phyloP scores from a whole-genome alignment of 2,113 vertebrate species.

The Tragulus kanchil region DNA sequence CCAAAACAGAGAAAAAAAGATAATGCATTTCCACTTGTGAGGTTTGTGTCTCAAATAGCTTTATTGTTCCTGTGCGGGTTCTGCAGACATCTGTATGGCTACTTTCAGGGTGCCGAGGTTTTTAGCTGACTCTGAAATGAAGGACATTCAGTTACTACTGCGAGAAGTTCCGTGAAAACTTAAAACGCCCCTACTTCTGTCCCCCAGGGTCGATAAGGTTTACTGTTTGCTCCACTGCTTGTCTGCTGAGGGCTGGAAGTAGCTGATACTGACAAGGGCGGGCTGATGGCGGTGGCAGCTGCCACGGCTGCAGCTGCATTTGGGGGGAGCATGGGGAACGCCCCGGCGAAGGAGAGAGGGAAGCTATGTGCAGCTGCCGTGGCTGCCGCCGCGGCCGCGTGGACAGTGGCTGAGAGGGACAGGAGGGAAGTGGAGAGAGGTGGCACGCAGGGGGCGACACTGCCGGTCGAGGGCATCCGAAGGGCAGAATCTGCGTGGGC shows the following conservation, averaged over 20 bases:
- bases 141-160: slow-evolving; percentile 42
- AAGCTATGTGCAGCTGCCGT: slow-evolving; percentile 91
- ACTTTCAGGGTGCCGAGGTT: slow-evolving; percentile 49
- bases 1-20: not conserved
- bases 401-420: slow-evolving; percentile 93
- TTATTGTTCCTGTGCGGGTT: not conserved
- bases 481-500: slow-evolving; percentile 90
- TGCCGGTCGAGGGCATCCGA: slow-evolving; percentile 89
- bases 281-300: slow-evolving; percentile 88
- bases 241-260: slow-evolving; percentile 89
- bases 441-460: slow-evolving; percentile 89
- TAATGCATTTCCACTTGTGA: not conserved
- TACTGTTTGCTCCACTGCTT: slow-evolving; percentile 85
- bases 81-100: slow-evolving; percentile 28
- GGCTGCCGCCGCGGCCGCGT: slow-evolving; percentile 90
- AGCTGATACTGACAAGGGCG: slow-evolving; percentile 88
- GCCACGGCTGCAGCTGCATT: slow-evolving; percentile 86
- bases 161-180: slow-evolving; percentile 66
- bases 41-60: slow-evolving; percentile 40
- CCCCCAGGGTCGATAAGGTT: slow-evolving; percentile 96
- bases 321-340: slow-evolving; percentile 91
- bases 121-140: slow-evolving; percentile 56
- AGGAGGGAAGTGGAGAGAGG: slow-evolving; percentile 93
- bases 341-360: slow-evolving; percentile 90
- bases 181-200: slow-evolving; percentile 97